These are phyloP conservation scores for Triops longicaudatus DNA, from an alignment of 1,140 invertebrate genomes.

Conservation along the genomic window DNA sequence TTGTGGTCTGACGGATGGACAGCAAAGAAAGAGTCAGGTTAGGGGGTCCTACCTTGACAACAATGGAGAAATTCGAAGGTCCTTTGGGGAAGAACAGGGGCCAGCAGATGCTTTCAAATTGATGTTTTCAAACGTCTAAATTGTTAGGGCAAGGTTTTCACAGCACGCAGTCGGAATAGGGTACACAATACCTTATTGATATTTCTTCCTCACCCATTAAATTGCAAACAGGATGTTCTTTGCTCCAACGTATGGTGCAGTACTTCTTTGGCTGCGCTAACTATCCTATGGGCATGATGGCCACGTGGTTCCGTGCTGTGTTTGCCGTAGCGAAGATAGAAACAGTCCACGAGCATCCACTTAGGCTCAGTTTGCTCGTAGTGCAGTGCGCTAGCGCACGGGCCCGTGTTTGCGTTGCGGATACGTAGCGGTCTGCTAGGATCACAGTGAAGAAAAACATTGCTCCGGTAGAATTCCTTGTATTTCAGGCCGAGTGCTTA, in stretches of 20 bases:
- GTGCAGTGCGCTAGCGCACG: slow-evolving; percentile 1
- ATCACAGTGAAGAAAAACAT: not conserved
- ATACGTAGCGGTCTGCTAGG: not conserved
- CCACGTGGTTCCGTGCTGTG: not conserved
- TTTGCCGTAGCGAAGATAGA: not conserved
- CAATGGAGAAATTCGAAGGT: not conserved
- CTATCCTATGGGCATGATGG: not conserved
- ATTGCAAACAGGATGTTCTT: not conserved
- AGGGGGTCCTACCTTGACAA: not conserved
- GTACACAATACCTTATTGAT: not conserved
- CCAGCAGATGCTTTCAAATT: not conserved
- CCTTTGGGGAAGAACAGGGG: not conserved
- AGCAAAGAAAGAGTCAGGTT: not conserved
- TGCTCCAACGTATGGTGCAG: not conserved
- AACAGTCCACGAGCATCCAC: not conserved
- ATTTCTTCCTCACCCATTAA: not conserved
- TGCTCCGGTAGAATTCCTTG: not conserved
- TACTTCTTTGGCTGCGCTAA: not conserved
- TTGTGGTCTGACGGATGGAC: slow-evolving; percentile 1
- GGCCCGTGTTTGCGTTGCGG: not conserved
- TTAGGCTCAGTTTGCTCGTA: not conserved
- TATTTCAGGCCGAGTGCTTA: not conserved
- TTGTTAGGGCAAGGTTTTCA: not conserved
- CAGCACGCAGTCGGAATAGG: not conserved
- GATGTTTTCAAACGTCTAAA: not conserved